Base-by-base conservation (phyloP, 2,797 vertebrate genomes). In the Triplophysa yarkandensis region DNA sequence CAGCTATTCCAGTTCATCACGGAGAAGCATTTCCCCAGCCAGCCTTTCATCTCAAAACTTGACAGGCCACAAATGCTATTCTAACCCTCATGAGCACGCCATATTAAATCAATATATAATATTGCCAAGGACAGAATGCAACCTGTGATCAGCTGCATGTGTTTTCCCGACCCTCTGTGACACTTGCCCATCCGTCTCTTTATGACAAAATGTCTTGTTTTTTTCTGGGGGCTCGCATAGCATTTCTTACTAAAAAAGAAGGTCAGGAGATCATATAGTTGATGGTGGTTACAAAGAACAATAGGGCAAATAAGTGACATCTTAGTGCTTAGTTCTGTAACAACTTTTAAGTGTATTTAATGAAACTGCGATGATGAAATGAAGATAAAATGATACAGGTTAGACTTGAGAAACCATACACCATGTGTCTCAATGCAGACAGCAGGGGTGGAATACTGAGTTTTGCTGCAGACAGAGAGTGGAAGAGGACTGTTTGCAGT, bases 31-130 rank as follows among this genome's bases (percentile, higher is more conserved):
- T 54, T 86, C 85, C 85, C 85, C 73, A 83, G 83, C 83, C 85
- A 84, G 82, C 82, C 80, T 83, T 90, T 83, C 86, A 89, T 91
- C 86, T 88, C 85, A 41, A 19, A 30, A 30, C 74, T 78, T 86
- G 86, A 87, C 85, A 87, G 87, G 70, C 68, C 79, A 60, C 84
- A 82, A 86, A 84, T 90, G 88, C 86, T 88, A 84, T 80, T 83
- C 79, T 79, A 87, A 84, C 83, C 83, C 80, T 81, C 78, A 64
- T 16, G 52, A 54, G 65, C 23, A 66, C 81, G 84, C 82, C 77
- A 76, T 76, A 81, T 91, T 87, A 89, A 86, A 89, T 89, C 87
- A 88, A 86, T 89, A 89, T 89, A 89, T 90, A 88, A 88, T 83
- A 88, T 90, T 89, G 89, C 89, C 85, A 80, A 84, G 87, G 89